Evolutionary conservation across 2,113 vertebrate species (phyloP).

Genomic region (Cynocephalus volans): DNA sequence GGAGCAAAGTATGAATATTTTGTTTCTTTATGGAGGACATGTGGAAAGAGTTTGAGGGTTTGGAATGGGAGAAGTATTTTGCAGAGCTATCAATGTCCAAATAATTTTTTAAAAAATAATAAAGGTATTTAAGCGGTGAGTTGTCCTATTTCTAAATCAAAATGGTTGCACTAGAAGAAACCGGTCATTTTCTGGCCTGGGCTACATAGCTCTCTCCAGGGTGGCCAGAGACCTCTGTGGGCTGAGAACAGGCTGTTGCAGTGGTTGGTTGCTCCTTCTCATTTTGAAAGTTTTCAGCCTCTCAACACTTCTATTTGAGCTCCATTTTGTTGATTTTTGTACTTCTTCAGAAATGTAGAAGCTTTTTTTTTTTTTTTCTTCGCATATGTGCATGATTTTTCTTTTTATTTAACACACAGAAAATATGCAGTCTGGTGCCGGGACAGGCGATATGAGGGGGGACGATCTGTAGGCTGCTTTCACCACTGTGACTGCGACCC

Average conservation of each 20-base stretch:
- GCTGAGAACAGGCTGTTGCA: accelerated
- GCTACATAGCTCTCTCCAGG: background rate
- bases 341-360: background rate
- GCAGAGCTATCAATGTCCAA: slow-evolving; percentile 86
- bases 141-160: slow-evolving; percentile 76
- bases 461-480: background rate
- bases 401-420: background rate
- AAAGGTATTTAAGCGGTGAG: slow-evolving; percentile 85
- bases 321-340: background rate
- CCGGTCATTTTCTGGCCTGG: background rate
- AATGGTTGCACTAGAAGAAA: accelerated
- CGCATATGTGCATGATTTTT: background rate
- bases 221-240: background rate
- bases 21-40: slow-evolving; percentile 75
- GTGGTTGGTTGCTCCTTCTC: background rate
- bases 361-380: background rate
- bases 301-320: background rate
- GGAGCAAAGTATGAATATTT: slow-evolving; percentile 74
- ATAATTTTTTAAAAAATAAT: slow-evolving; percentile 90
- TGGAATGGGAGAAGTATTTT: slow-evolving; percentile 83
- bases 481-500: background rate
- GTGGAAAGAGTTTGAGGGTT: slow-evolving; percentile 74
- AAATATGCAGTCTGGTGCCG: background rate
- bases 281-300: background rate
- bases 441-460: background rate